Evolutionary conservation across 2,888 invertebrate species (phyloP), one percentile per base, ranked within the genome.

Genomic region (Matsumyia berberina): DNA sequence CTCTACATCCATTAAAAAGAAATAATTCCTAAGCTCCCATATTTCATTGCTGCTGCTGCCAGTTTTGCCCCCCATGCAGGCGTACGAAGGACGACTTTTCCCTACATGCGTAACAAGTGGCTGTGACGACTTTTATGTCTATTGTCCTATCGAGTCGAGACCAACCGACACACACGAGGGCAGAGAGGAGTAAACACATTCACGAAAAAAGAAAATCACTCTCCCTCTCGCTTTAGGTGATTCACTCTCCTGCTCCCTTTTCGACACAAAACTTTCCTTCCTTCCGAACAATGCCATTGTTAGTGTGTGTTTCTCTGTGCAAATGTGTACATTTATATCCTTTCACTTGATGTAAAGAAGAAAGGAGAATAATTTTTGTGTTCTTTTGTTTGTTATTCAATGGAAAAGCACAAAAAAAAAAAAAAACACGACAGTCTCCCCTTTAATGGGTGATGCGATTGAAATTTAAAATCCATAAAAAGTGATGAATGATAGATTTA

Each of bases 61-160:
- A 49, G 31, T 67, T 7, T 35, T 44, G 17, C 39, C 44, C 8
- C 33, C 44, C 33, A 39, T 37, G 24, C 76, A 70, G 76, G 73
- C 49, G 4, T 24, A 74, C 83, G 62, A 79, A 60, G 62, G 60
- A 58, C 62, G 67, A 79, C 58, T 73, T 85, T 79, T 77, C 80
- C 77, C 85, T 76, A 76, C 53, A 80, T 85, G 80, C 80, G 85
- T 85, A 85, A 85, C 85, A 85, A 85, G 85, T 85, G 85, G 85
- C 85, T 85, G 80, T 85, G 85, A 85, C 85, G 85, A 85, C 85
- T 85, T 85, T 80, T 80, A 85, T 80, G 85, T 80, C 85, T 85
- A 85, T 85, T 85, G 85, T 85, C 70, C 85, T 85, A 79, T 80
- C 64, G 51, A 80, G 80, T 80, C 64, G 51, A 80, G 80, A 85